Percentiles rank a stretch among this genome's conserved stretches.
Evolutionary conservation across 2,888 invertebrate genomes (phyloP).

Genomic region (Liodrosophila aerea): DNA sequence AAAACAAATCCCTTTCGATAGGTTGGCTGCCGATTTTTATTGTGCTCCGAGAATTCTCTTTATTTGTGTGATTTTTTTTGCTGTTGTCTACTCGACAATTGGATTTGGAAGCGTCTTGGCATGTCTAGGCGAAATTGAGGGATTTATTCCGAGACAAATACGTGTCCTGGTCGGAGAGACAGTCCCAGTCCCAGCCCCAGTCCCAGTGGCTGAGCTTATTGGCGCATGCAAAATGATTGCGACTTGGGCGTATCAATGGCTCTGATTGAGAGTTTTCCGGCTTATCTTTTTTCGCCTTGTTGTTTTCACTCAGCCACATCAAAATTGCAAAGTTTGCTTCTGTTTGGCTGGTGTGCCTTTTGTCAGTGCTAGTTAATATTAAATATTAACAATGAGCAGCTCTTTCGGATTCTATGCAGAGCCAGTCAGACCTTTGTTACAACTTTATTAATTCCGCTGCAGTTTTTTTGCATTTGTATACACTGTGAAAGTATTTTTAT

Average conservation of each 20-base stretch:
- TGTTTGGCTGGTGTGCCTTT: slow-evolving; percentile 21
- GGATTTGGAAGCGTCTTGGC: slow-evolving; percentile 57
- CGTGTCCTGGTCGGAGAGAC: slow-evolving; percentile 50
- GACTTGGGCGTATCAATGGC: slow-evolving; percentile 47
- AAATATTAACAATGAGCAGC: slow-evolving; percentile 34
- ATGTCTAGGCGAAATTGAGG: slow-evolving; percentile 55
- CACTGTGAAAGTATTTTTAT: no score
- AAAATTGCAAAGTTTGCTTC: slow-evolving; percentile 26
- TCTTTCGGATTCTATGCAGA: not conserved
- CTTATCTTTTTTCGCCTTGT: slow-evolving; percentile 10
- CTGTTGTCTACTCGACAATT: slow-evolving; percentile 70
- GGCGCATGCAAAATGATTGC: slow-evolving; percentile 63
- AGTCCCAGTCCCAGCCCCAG: slow-evolving; percentile 32
- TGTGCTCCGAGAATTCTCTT: slow-evolving; percentile 7
- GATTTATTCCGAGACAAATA: slow-evolving; percentile 60
- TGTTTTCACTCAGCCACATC: slow-evolving; percentile 4
- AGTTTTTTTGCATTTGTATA: not conserved
- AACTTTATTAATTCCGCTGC: slow-evolving; percentile 29
- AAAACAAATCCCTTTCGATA: slow-evolving; percentile 68
- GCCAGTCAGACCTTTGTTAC: slow-evolving; percentile 21
- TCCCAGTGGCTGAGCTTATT: slow-evolving; percentile 49
- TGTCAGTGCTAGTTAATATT: slow-evolving; percentile 45
- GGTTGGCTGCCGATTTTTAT: slow-evolving; percentile 38
- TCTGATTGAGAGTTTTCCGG: slow-evolving; percentile 25
- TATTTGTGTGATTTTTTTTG: slow-evolving; percentile 20